Conservation (phyloP, 2,113 vertebrate species). For the Triplophysa siluroides region DNA sequence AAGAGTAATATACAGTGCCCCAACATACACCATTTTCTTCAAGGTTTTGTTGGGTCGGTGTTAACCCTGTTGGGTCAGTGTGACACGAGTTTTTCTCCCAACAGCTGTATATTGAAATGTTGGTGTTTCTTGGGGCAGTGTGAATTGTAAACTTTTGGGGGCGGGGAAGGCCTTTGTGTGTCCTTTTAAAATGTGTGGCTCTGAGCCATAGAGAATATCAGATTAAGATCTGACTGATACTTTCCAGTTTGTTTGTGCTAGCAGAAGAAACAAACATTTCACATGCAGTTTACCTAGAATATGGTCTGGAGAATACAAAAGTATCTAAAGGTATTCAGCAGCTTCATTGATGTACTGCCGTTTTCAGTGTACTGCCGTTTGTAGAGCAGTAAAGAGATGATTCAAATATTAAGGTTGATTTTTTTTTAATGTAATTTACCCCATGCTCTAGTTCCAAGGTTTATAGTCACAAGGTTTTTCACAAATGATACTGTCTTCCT, state of each 20-base stretch:
- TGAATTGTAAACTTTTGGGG: too few relatives aligned
- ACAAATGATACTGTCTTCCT: constrained; percentile 20
- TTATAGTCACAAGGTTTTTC: background rate
- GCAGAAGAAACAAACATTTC: background rate
- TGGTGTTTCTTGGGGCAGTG: too few relatives aligned
- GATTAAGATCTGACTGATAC: too few relatives aligned
- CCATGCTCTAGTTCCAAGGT: background rate
- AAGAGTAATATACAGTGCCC: background rate
- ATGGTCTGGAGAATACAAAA: too few relatives aligned
- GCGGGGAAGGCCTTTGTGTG: background rate
- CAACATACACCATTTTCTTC: too few relatives aligned
- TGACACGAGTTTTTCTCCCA: too few relatives aligned
- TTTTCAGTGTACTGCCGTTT: background rate
- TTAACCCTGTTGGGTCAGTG: too few relatives aligned
- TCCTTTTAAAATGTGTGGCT: background rate
- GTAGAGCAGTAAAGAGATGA: background rate
- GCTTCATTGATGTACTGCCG: background rate
- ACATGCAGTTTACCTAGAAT: background rate
- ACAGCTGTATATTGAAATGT: too few relatives aligned
- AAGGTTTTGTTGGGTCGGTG: too few relatives aligned
- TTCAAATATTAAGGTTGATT: background rate
- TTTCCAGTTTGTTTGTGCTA: too few relatives aligned
- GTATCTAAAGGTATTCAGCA: too few relatives aligned
- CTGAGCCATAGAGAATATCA: background rate
- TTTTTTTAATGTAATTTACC: background rate